Evolutionary conservation across 2,113 vertebrate species (phyloP).

Genomic region (Neotoma lepida): DNA sequence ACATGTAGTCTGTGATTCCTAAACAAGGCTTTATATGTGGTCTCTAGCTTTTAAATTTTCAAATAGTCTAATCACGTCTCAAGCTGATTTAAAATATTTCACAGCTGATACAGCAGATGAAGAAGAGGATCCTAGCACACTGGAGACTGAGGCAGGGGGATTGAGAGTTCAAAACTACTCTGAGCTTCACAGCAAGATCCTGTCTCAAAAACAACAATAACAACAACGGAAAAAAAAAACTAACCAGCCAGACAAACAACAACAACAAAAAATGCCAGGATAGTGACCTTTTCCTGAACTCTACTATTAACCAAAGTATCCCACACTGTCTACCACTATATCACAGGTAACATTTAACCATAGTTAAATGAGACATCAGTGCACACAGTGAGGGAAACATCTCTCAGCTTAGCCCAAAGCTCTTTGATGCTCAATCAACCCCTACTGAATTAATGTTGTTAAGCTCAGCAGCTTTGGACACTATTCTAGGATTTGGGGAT

Average conservation of each 20-base stretch:
- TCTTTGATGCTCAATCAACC: neutral
- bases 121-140: neutral
- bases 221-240: neutral
- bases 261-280: neutral
- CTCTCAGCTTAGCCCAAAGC: neutral
- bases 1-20: neutral
- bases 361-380: neutral
- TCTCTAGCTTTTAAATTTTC: conserved; percentile 37
- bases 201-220: neutral
- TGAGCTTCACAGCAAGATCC: neutral
- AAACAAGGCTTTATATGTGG: conserved; percentile 15
- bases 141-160: neutral
- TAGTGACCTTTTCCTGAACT: neutral
- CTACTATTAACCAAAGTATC: neutral
- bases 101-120: neutral
- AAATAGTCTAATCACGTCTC: conserved; percentile 6
- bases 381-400: neutral
- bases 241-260: neutral
- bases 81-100: neutral
- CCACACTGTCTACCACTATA: neutral
- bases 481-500: neutral
- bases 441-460: neutral
- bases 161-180: neutral
- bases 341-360: neutral
- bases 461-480: neutral